Percentiles rank a stretch among this genome's conserved stretches.
phyloP scores from a whole-genome alignment of 2,797 vertebrate species.

The Lerista edwardsae region DNA sequence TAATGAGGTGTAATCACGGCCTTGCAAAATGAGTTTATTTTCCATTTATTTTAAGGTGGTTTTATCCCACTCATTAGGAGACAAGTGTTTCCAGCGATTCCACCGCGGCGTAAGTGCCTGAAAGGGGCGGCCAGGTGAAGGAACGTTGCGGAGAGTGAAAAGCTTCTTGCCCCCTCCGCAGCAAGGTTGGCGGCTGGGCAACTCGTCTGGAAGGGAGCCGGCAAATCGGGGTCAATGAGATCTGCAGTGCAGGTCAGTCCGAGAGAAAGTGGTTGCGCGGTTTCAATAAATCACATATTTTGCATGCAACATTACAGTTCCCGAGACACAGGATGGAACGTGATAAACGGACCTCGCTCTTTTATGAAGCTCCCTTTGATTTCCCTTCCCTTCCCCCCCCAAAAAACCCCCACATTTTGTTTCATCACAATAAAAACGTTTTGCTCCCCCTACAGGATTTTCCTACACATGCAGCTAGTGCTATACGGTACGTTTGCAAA shows the following conservation, averaged over 20 bases:
- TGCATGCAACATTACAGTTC: neutral
- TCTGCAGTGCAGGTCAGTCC: neutral
- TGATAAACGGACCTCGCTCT: no score
- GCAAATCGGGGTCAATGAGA: neutral
- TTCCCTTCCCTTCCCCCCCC: no score
- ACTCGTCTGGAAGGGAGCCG: neutral
- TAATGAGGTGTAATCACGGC: conserved; percentile 40
- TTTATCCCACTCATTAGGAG: conserved; percentile 5
- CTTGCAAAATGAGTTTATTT: conserved; percentile 36
- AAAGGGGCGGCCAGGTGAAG: neutral
- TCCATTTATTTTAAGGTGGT: conserved; percentile 38
- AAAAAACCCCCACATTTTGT: no score
- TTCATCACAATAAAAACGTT: no score
- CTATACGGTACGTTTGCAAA: no score
- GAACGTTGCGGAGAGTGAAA: neutral
- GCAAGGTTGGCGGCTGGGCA: neutral
- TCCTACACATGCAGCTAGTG: no score
- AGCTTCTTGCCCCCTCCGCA: neutral
- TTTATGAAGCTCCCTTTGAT: no score
- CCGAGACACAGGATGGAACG: no score
- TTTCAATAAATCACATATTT: neutral
- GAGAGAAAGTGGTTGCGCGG: no score
- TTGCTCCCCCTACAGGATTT: no score
- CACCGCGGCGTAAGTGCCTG: neutral
- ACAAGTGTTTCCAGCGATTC: conserved; percentile 36